phyloP scores from a whole-genome alignment of 2,797 vertebrate species.

The Phaenicophaeus curvirostris region DNA sequence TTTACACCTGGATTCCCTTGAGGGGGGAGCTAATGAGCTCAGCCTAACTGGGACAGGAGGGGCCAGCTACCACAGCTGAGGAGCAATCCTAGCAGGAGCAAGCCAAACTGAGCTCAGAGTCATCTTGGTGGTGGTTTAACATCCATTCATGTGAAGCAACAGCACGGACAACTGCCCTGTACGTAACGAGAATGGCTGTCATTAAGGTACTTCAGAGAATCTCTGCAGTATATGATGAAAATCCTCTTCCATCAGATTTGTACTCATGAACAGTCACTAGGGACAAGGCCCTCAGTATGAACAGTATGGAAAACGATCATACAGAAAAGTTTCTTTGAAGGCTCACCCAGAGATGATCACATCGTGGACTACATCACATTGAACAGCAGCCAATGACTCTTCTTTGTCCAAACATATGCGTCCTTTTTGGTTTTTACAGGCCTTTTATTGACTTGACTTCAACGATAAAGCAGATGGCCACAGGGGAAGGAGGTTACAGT shows the following conservation, averaged over 20 bases:
- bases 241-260: background rate
- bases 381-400: background rate
- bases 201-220: background rate
- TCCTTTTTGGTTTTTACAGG: slow-evolving; percentile 22
- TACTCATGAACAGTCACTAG: no score
- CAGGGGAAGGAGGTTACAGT: background rate
- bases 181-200: background rate
- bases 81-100: background rate
- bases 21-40: background rate
- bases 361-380: background rate
- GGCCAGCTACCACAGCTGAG: background rate
- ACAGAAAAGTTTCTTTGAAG: slow-evolving; percentile 21
- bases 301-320: slow-evolving; percentile 4
- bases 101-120: background rate
- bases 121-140: background rate
- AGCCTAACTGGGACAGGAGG: background rate
- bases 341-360: slow-evolving; percentile 31
- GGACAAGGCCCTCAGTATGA: background rate
- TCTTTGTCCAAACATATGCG: slow-evolving; percentile 12
- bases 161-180: background rate
- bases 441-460: slow-evolving; percentile 46
- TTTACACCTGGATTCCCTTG: background rate
- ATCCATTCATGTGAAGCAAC: background rate
- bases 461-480: slow-evolving; percentile 43
- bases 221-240: background rate